phyloP scores from a whole-genome alignment of 2,888 invertebrate species.

The Melieria picta region DNA sequence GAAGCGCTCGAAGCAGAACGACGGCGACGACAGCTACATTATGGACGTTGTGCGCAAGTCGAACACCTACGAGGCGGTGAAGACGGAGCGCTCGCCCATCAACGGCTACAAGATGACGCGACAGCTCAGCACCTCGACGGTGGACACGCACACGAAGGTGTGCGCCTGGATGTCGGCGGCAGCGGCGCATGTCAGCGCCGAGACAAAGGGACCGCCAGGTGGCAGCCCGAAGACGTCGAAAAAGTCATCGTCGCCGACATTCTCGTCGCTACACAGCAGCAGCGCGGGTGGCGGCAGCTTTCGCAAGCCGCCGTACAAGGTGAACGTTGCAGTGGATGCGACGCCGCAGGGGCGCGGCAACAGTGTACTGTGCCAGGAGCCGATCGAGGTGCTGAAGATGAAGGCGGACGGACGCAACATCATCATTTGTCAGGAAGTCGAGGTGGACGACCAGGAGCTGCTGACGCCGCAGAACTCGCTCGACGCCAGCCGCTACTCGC shows the following conservation, averaged over 20 bases:
- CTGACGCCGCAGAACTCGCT: slow-evolving; percentile 61
- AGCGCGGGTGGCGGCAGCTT: slow-evolving; percentile 49
- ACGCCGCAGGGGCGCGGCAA: slow-evolving; percentile 79
- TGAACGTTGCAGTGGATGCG: slow-evolving; percentile 82
- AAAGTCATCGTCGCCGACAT: slow-evolving; percentile 54
- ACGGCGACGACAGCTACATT: slow-evolving; percentile 64
- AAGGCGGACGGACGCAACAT: slow-evolving; percentile 57
- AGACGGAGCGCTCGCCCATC: slow-evolving; percentile 64
- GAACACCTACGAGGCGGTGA: slow-evolving; percentile 63
- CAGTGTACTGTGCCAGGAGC: slow-evolving; percentile 79
- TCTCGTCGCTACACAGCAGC: slow-evolving; percentile 52
- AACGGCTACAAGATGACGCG: slow-evolving; percentile 74
- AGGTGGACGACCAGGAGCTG: slow-evolving; percentile 60
- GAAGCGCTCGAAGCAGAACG: slow-evolving; percentile 60
- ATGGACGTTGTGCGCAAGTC: slow-evolving; percentile 63
- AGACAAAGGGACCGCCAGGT: slow-evolving; percentile 69
- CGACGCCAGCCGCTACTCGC: slow-evolving; percentile 61
- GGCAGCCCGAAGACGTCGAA: slow-evolving; percentile 69
- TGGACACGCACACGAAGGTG: slow-evolving; percentile 88
- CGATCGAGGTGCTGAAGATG: slow-evolving; percentile 76
- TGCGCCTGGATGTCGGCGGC: slow-evolving; percentile 87
- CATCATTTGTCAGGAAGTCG: slow-evolving; percentile 64
- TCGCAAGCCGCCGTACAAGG: slow-evolving; percentile 70
- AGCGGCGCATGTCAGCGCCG: slow-evolving; percentile 69
- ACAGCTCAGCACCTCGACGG: slow-evolving; percentile 81